Percentiles rank a stretch among this genome's conserved stretches.
Conservation (phyloP, 2,888 invertebrate genomes). For the Podotricha telesiphe region DNA sequence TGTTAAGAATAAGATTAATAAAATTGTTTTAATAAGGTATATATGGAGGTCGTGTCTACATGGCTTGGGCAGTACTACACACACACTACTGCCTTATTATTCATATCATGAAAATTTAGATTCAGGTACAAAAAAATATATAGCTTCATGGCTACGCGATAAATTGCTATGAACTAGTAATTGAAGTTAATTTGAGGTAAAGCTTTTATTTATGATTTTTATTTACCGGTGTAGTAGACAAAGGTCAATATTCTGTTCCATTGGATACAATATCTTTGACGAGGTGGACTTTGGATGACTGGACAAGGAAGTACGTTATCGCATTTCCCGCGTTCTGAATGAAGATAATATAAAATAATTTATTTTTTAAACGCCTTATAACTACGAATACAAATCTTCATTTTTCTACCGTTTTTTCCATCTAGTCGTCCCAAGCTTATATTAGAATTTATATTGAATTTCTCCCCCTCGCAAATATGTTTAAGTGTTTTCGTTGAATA, state of each 20-base stretch:
- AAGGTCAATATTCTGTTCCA: neutral
- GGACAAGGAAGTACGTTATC: neutral
- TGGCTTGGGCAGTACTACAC: too few relatives aligned
- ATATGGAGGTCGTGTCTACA: too few relatives aligned
- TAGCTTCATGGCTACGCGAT: too few relatives aligned
- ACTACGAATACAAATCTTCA: neutral
- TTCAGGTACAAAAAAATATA: too few relatives aligned
- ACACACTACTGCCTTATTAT: too few relatives aligned
- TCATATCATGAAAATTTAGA: too few relatives aligned
- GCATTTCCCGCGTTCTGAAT: neutral
- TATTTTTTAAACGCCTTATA: neutral
- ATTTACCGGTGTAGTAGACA: neutral
- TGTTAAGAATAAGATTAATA: too few relatives aligned
- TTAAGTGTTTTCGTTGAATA: constrained; percentile 32
- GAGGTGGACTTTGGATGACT: neutral
- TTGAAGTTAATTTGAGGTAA: too few relatives aligned
- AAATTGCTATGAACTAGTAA: too few relatives aligned
- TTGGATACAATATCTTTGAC: neutral
- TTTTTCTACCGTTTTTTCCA: neutral
- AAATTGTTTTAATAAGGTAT: too few relatives aligned
- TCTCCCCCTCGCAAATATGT: constrained; percentile 28
- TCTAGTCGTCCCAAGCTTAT: neutral
- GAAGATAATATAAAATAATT: neutral
- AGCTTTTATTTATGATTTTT: neutral
- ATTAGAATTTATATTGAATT: constrained; percentile 6